Percentiles rank a stretch among this genome's conserved stretches.
Evolutionary conservation across 2,797 vertebrate genomes (phyloP).

Genomic region (Hybognathus amarus): DNA sequence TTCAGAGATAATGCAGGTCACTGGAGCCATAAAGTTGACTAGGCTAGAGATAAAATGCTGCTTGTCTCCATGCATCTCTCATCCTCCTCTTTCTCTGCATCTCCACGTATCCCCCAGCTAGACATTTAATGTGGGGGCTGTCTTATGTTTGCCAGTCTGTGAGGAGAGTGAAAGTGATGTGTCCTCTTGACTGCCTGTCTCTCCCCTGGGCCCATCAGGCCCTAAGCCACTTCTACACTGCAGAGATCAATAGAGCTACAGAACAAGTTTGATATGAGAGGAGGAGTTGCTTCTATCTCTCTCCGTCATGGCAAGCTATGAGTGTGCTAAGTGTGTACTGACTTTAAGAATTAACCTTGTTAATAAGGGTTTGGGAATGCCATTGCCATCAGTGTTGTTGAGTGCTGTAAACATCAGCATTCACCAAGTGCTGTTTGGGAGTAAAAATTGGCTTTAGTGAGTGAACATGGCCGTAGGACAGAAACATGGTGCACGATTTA

Average conservation of each 20-base stretch:
- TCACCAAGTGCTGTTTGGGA: constrained; percentile 5
- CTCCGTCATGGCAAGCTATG: neutral
- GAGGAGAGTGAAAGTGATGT: constrained; percentile 53
- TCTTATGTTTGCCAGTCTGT: constrained; percentile 56
- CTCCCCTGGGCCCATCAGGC: constrained; percentile 59
- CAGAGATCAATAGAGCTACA: constrained; percentile 69
- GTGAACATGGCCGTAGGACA: neutral
- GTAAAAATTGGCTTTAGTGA: neutral
- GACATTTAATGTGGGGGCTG: constrained; percentile 65
- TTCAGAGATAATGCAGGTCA: constrained; percentile 57
- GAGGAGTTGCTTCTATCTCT: constrained; percentile 23
- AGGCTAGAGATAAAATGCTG: constrained; percentile 48
- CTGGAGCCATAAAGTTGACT: constrained; percentile 47
- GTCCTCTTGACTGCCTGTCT: constrained; percentile 46
- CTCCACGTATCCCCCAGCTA: constrained; percentile 41
- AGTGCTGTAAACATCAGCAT: neutral
- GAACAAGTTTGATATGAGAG: constrained; percentile 57
- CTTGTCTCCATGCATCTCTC: constrained; percentile 46
- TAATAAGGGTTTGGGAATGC: constrained; percentile 35
- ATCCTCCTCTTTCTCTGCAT: constrained; percentile 44
- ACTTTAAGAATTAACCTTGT: constrained; percentile 29
- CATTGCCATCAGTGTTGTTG: neutral
- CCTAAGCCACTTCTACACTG: constrained; percentile 61
- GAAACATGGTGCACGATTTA: neutral
- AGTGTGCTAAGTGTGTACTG: neutral